A percentile compares a stretch with the other conserved stretches of the same genome.
Conservation (phyloP, 1,140 invertebrate species). For the Drosophila punjabiensis region DNA sequence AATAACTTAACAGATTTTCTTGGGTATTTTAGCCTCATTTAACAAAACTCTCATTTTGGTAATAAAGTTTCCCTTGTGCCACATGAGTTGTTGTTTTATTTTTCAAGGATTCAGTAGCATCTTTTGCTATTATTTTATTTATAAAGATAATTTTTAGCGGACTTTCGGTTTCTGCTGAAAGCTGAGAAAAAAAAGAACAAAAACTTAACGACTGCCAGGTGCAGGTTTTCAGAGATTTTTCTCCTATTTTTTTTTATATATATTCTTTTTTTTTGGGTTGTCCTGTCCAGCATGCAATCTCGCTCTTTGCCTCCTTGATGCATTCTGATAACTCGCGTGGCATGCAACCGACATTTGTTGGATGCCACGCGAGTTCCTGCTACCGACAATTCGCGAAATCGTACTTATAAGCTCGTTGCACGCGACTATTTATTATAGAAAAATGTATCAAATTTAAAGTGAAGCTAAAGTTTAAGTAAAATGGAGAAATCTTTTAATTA, state of each 20-base stretch:
- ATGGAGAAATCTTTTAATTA: neutral
- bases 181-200: neutral
- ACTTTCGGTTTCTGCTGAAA: slow-evolving; percentile 25
- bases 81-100: neutral
- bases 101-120: slow-evolving; percentile 6
- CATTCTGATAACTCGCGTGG: slow-evolving; percentile 31
- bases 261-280: neutral
- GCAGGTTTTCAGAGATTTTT: slow-evolving; percentile 43
- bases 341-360: slow-evolving; percentile 49
- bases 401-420: slow-evolving; percentile 58
- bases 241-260: neutral
- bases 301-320: slow-evolving; percentile 26
- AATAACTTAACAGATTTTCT: neutral
- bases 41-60: neutral
- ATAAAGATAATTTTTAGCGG: slow-evolving; percentile 17
- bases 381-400: neutral
- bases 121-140: slow-evolving; percentile 13
- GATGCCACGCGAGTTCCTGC: slow-evolving; percentile 28
- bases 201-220: slow-evolving; percentile 38
- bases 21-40: neutral
- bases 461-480: neutral
- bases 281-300: slow-evolving; percentile 33
- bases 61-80: neutral
- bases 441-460: slow-evolving; percentile 27
- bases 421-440: slow-evolving; percentile 62